Evolutionary conservation across 2,797 vertebrate genomes (phyloP), one percentile per base, ranked within the genome.

Genomic region (Dryobates pubescens): DNA sequence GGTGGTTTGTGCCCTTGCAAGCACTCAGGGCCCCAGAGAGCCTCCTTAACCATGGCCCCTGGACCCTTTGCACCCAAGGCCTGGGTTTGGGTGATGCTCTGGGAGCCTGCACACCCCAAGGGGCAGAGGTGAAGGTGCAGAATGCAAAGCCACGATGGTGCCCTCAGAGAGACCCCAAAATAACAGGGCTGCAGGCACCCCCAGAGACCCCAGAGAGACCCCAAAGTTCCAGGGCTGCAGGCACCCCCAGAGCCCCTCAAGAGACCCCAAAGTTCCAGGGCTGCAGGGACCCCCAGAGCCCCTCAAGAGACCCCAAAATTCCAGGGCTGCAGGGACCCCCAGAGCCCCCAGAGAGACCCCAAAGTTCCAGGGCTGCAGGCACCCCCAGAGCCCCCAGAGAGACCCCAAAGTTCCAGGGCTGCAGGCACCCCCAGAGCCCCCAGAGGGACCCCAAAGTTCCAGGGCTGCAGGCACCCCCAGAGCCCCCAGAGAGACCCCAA

Each of bases 1-100:
- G 30, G 3, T 15, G 68, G 11, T 4, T 20, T 70, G 63, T 59
- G 32, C 65, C 65, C 45, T 26, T 68, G n/a, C 16, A n/a, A n/a
- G 26, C 20, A 4, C 22, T 63, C n/a, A 38, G 26, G 10, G 58
- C 36, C 84, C 41, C 38, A 73, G 58, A 1, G 34, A 61, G 13
- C 3, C 24, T 22, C 10, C 2, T 68, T 34, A 17, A 13, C 2
- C 13, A 10, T 10, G 6, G 4, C 1, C 7, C 47, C 22, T 29
- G 29, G 56, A 10, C 38, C 47, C 73, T 45, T n/a, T 36, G 61
- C 16, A 79, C 20, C 26, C 23, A 3, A 3, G 54, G 13, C 8
- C 7, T 64, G 67, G 29, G 2, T 36, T 17, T 32, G 32, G 32
- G 14, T 36, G 63, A 7, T 43, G 56, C 29, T 53, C 38, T 61